A percentile compares a stretch with the other conserved stretches of the same genome.
Evolutionary conservation across 2,113 vertebrate genomes (phyloP).

Genomic region (Poecilia latipinna): DNA sequence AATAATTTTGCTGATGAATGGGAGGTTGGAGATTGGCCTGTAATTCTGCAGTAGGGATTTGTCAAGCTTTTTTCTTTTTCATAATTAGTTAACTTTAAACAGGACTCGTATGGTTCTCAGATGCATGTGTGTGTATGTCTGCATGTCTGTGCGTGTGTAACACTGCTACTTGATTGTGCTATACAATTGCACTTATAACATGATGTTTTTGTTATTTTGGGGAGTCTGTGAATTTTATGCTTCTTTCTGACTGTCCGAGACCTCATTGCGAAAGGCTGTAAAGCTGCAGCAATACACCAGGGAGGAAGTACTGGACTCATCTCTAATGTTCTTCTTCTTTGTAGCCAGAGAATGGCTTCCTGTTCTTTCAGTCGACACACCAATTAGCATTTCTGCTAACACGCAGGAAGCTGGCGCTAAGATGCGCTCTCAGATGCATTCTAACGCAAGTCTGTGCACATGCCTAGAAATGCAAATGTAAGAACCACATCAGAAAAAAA

Average conservation of each 20-base stretch:
- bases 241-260: background rate
- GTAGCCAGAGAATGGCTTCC: background rate
- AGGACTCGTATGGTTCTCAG: too few species aligned
- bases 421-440: constrained; percentile 8
- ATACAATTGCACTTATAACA: too few species aligned
- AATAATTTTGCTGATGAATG: too few species aligned
- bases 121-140: too few species aligned
- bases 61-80: too few species aligned
- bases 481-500: constrained; percentile 12
- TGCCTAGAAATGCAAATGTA: background rate
- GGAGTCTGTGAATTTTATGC: background rate
- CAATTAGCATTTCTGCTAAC: constrained; percentile 59
- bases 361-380: constrained; percentile 9
- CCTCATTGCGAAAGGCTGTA: background rate
- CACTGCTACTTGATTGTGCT: too few species aligned
- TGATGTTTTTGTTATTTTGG: background rate
- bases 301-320: background rate
- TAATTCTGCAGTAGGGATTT: too few species aligned
- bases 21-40: too few species aligned
- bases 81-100: too few species aligned
- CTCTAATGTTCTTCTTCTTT: background rate
- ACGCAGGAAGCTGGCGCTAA: constrained; percentile 39
- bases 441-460: background rate
- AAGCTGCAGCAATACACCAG: background rate
- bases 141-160: too few species aligned